Evolutionary conservation across 2,113 vertebrate species (phyloP).

Genomic region (Ageneiosus marmoratus): DNA sequence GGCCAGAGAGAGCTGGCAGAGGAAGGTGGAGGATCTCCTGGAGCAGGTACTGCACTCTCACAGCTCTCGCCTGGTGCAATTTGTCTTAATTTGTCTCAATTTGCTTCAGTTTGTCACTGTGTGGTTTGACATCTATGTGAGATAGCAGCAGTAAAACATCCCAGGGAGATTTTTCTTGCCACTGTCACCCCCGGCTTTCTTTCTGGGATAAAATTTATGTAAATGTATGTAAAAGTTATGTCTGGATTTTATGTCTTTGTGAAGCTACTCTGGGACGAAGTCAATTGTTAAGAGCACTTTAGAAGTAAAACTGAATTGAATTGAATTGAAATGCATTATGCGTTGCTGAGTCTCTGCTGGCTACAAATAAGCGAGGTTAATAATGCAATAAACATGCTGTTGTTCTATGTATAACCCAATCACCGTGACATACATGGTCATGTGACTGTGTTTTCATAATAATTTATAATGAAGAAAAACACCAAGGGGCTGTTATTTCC

Average conservation of each 20-base stretch:
- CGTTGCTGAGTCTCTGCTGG: not conserved
- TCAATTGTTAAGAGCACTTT: no score
- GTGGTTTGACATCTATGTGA: not conserved
- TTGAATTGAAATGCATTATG: not conserved
- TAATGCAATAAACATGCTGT: not conserved
- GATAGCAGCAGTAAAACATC: no score
- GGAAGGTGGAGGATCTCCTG: constrained; percentile 94
- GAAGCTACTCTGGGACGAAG: no score
- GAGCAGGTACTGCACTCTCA: constrained; percentile 81
- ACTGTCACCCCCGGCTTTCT: no score
- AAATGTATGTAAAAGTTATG: no score
- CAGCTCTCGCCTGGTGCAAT: not conserved
- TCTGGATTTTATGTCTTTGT: no score
- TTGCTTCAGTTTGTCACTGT: not conserved
- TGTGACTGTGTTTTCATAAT: not conserved
- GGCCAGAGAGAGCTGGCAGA: constrained; percentile 91
- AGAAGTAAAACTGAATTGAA: no score
- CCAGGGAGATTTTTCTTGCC: no score
- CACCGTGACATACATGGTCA: not conserved
- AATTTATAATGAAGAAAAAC: not conserved
- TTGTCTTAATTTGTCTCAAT: not conserved
- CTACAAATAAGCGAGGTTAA: not conserved
- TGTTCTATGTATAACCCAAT: not conserved
- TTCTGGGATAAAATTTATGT: no score
- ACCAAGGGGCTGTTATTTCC: not conserved